Evolutionary conservation across 2,113 vertebrate genomes (phyloP).

Genomic region (Ochotona princeps): DNA sequence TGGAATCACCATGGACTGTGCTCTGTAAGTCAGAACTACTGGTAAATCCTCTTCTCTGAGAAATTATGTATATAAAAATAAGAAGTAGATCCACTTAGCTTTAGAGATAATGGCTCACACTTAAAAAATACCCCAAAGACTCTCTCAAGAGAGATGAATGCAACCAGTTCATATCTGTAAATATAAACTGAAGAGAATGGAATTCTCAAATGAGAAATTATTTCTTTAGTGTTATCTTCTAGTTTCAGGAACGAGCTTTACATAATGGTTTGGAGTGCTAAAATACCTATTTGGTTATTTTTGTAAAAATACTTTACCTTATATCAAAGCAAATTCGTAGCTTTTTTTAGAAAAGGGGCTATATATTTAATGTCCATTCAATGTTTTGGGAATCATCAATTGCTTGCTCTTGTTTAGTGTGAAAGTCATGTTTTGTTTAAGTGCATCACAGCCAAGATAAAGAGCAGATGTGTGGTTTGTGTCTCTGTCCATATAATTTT

Average conservation of each 20-base stretch:
- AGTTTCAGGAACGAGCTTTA: slow-evolving; percentile 75
- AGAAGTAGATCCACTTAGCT: slow-evolving; percentile 65
- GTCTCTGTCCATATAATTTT: slow-evolving; percentile 91
- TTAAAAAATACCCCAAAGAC: slow-evolving; percentile 74
- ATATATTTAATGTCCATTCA: slow-evolving; percentile 87
- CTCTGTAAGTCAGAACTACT: background rate
- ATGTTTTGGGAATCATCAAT: slow-evolving; percentile 91
- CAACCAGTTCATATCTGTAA: slow-evolving; percentile 69
- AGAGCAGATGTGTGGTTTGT: slow-evolving; percentile 89
- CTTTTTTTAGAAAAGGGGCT: slow-evolving; percentile 65
- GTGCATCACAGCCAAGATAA: slow-evolving; percentile 86
- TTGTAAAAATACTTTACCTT: slow-evolving; percentile 55
- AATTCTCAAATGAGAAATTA: slow-evolving; percentile 78
- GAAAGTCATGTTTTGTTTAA: slow-evolving; percentile 88
- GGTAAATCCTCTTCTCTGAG: slow-evolving; percentile 31
- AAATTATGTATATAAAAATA: slow-evolving; percentile 30
- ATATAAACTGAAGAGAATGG: slow-evolving; percentile 74
- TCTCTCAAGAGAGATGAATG: slow-evolving; percentile 63
- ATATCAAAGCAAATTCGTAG: slow-evolving; percentile 28
- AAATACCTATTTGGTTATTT: slow-evolving; percentile 66
- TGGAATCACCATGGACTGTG: background rate
- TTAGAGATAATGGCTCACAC: slow-evolving; percentile 82
- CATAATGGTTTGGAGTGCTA: slow-evolving; percentile 32
- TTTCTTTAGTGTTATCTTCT: slow-evolving; percentile 76
- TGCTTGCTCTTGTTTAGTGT: slow-evolving; percentile 91